These are phyloP conservation scores for Germaria angustata DNA, from an alignment of 2,888 invertebrate genomes.

Conservation along the genomic window DNA sequence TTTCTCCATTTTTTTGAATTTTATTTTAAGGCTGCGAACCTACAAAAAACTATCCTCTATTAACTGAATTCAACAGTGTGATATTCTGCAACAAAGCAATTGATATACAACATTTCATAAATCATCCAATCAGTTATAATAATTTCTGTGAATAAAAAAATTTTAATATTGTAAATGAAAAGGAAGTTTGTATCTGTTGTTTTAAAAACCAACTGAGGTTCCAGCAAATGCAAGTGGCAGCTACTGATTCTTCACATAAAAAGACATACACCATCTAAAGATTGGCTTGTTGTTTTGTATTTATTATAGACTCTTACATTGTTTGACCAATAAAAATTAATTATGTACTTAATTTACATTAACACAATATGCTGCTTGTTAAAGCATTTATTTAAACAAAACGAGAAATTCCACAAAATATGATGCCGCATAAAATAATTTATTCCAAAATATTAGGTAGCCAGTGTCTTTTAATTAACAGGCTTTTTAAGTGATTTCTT, in stretches of 20 bases:
- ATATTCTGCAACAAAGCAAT: no score
- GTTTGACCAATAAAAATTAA: conserved; percentile 15
- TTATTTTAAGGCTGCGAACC: no score
- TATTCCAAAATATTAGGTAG: conserved; percentile 2
- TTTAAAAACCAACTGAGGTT: no score
- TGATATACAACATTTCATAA: no score
- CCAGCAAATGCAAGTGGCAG: neutral
- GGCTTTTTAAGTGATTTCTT: conserved; percentile 50
- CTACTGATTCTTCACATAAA: neutral
- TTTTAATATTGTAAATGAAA: no score
- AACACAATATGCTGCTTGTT: conserved; percentile 18
- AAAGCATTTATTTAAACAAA: conserved; percentile 23
- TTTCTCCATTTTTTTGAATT: no score
- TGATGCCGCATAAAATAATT: conserved; percentile 8
- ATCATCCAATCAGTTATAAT: no score
- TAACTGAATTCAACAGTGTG: no score
- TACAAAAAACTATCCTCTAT: no score
- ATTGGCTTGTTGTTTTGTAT: conserved; percentile 6
- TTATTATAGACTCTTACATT: neutral
- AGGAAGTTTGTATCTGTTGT: no score
- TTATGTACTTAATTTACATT: conserved; percentile 5
- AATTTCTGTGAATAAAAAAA: no score
- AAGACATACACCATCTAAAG: neutral
- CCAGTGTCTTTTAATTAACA: conserved; percentile 32
- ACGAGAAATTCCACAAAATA: neutral